Percentiles rank a stretch among this genome's conserved stretches.
phyloP scores from a whole-genome alignment of 2,113 vertebrate genomes.

The Dipodomys merriami region DNA sequence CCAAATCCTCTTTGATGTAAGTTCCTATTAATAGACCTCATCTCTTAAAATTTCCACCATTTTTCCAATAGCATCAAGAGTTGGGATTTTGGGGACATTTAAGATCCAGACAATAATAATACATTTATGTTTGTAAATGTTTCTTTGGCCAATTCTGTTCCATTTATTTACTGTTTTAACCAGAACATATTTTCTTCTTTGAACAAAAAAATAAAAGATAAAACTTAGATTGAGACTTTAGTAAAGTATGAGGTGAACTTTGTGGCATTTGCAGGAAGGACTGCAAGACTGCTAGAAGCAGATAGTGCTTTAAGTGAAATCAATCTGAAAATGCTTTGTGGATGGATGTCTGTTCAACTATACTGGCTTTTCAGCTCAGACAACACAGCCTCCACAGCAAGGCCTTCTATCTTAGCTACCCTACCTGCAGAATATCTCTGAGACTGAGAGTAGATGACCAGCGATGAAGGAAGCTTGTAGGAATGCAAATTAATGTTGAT shows the following conservation, averaged over 20 bases:
- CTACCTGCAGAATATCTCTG: not conserved
- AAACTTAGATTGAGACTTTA: not conserved
- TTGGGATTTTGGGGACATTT: not conserved
- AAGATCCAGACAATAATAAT: not conserved
- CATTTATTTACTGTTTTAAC: not conserved
- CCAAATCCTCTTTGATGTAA: too few relatives aligned
- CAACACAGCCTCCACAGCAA: not conserved
- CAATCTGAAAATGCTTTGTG: conserved; percentile 19
- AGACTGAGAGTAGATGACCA: not conserved
- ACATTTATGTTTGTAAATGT: not conserved
- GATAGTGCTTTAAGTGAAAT: conserved; percentile 29
- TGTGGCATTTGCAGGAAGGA: not conserved
- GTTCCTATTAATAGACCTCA: too few relatives aligned
- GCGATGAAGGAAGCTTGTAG: not conserved
- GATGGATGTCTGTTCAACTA: not conserved
- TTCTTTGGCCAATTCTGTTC: conserved; percentile 14
- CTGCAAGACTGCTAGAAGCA: not conserved
- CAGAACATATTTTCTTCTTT: conserved; percentile 20
- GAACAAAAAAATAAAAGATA: not conserved
- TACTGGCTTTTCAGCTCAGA: conserved; percentile 8
- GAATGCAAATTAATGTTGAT: not conserved
- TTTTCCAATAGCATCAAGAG: too few relatives aligned
- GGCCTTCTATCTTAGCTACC: not conserved
- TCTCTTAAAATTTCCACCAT: too few relatives aligned
- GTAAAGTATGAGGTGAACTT: not conserved